phyloP scores from a whole-genome alignment of 2,888 invertebrate species.

The Tolmerus cingulatus region DNA sequence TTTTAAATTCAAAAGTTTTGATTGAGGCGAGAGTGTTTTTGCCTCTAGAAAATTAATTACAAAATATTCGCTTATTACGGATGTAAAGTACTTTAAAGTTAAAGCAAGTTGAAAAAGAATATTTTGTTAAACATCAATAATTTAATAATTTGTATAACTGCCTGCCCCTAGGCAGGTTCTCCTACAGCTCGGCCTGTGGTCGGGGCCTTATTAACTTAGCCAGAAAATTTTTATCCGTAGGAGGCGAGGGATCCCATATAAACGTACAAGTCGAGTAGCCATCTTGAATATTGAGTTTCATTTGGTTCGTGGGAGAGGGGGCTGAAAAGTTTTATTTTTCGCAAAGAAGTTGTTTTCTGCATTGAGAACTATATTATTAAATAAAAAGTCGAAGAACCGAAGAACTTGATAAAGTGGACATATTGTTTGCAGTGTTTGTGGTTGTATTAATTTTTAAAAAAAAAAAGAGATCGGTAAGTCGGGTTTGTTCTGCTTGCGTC shows the following conservation, averaged over 20 bases:
- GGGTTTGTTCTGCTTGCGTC: not conserved
- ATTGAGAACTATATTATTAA: slow-evolving; percentile 15
- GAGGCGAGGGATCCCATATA: slow-evolving; percentile 2
- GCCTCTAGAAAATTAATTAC: too few relatives aligned
- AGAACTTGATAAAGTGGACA: slow-evolving; percentile 6
- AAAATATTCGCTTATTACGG: too few relatives aligned
- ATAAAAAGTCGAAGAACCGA: not conserved
- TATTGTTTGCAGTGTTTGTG: slow-evolving; percentile 16
- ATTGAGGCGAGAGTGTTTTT: too few relatives aligned
- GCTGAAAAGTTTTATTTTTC: slow-evolving; percentile 49
- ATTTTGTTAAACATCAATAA: too few relatives aligned
- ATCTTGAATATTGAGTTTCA: slow-evolving; percentile 50
- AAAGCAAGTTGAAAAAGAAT: too few relatives aligned
- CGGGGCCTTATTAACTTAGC: not conserved
- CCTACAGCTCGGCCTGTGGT: not conserved
- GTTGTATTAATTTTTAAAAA: slow-evolving; percentile 5
- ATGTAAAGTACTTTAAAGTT: too few relatives aligned
- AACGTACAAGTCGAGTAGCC: slow-evolving; percentile 42
- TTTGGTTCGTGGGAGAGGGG: slow-evolving; percentile 48
- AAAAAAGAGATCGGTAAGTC: slow-evolving; percentile 5
- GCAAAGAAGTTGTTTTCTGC: slow-evolving; percentile 47
- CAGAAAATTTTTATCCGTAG: not conserved
- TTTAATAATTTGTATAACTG: too few relatives aligned
- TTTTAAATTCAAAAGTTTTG: too few relatives aligned
- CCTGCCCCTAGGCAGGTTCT: not conserved